A percentile compares a stretch with the other conserved stretches of the same genome.
Evolutionary conservation across 1,140 invertebrate genomes (phyloP).

Genomic region (Anoplophora glabripennis): DNA sequence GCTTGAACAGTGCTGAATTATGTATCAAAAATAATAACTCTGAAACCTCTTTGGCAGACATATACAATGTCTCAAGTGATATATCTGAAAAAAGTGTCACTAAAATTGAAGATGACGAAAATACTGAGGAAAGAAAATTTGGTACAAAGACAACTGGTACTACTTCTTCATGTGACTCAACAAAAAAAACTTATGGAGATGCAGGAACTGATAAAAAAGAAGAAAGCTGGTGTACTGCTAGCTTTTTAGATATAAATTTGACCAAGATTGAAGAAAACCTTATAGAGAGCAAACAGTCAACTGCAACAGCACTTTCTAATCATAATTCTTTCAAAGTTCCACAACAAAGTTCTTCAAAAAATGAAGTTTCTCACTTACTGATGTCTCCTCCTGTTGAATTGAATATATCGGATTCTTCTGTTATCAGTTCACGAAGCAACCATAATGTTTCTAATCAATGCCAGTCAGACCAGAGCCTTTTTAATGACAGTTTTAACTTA

Average conservation of each 20-base stretch:
- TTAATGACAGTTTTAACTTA: conserved; percentile 26
- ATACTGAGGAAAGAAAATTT: background rate
- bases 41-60: too few relatives aligned
- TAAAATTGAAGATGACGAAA: conserved; percentile 6
- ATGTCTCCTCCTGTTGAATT: conserved; percentile 9
- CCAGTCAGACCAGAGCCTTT: conserved; percentile 24
- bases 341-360: background rate
- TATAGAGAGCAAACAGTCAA: background rate
- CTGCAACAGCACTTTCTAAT: too few relatives aligned
- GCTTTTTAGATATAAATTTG: conserved; percentile 17
- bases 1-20: too few relatives aligned
- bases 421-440: background rate
- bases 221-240: background rate
- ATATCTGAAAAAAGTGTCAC: conserved; percentile 5
- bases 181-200: background rate
- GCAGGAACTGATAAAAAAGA: background rate
- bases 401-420: conserved; percentile 14
- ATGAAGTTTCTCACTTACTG: conserved; percentile 7
- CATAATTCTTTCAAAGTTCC: background rate
- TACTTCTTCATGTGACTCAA: background rate
- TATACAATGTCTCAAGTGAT: conserved; percentile 8
- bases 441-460: conserved; percentile 3
- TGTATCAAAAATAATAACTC: too few relatives aligned
- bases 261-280: conserved; percentile 13
- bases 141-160: background rate